Evolutionary conservation across 2,888 invertebrate genomes (phyloP).

Genomic region (Cerastis leucographa): DNA sequence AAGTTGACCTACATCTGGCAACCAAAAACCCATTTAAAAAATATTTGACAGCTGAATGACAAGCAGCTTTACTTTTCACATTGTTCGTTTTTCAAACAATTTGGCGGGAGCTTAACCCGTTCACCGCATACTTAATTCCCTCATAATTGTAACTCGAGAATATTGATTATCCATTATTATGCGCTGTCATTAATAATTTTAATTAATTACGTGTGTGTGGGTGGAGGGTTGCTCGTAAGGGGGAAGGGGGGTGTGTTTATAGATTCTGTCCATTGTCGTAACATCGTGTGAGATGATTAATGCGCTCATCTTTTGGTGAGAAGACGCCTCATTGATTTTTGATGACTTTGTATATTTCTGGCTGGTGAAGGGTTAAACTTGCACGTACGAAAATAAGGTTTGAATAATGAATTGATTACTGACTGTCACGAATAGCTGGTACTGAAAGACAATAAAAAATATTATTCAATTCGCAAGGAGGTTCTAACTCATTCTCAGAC

Average conservation of each 20-base stretch:
- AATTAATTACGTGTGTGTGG: constrained; percentile 83
- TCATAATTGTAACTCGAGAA: constrained; percentile 71
- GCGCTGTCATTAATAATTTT: constrained; percentile 88
- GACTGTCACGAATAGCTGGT: constrained; percentile 11
- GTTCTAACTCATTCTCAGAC: constrained; percentile 53
- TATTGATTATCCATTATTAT: constrained; percentile 88
- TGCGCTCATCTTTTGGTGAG: constrained; percentile 76
- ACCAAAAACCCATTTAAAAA: constrained; percentile 22
- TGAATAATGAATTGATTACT: constrained; percentile 14
- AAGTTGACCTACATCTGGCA: constrained; percentile 45
- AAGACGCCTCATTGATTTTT: constrained; percentile 86
- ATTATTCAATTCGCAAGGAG: constrained; percentile 40
- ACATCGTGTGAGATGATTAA: constrained; percentile 85
- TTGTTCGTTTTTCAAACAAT: constrained; percentile 37
- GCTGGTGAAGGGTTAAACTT: constrained; percentile 60
- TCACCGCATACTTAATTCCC: constrained; percentile 58
- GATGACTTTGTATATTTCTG: constrained; percentile 69
- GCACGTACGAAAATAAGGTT: constrained; percentile 25
- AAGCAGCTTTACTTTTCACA: constrained; percentile 42
- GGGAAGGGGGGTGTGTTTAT: constrained; percentile 65
- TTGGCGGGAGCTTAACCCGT: constrained; percentile 52
- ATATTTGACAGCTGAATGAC: constrained; percentile 46
- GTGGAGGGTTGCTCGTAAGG: constrained; percentile 44
- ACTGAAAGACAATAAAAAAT: constrained; percentile 28
- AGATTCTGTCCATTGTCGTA: constrained; percentile 75